Evolutionary conservation across 2,113 vertebrate genomes (phyloP).

Genomic region (Cyphomyrus discorhynchus): DNA sequence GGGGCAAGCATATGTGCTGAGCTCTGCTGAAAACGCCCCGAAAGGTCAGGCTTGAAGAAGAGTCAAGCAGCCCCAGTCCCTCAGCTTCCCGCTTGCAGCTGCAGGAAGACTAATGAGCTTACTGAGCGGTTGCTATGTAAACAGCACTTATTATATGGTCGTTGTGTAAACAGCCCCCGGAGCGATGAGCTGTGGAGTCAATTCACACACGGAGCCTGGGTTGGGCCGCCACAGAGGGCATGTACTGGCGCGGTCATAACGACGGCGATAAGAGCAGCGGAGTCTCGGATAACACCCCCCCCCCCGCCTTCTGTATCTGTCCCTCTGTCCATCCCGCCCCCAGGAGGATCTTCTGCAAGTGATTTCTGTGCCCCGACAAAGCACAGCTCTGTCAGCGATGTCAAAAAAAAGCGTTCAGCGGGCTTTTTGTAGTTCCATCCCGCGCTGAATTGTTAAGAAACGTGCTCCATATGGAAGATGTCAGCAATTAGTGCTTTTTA

Average conservation of each 20-base stretch:
- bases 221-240: background rate
- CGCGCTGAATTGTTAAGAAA: background rate
- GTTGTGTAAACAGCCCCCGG: slow-evolving; percentile 39
- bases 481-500: background rate
- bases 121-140: slow-evolving; percentile 50
- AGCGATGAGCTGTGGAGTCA: background rate
- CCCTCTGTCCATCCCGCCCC: background rate
- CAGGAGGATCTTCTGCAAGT: background rate
- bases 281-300: background rate
- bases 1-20: background rate
- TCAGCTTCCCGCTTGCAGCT: background rate
- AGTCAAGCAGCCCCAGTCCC: background rate
- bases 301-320: background rate
- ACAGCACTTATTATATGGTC: slow-evolving; percentile 47
- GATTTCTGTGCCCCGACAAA: background rate
- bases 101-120: slow-evolving; percentile 21
- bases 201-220: background rate
- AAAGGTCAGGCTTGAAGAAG: background rate
- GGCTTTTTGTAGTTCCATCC: background rate
- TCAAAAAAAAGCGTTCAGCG: background rate
- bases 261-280: background rate
- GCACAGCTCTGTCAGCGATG: background rate
- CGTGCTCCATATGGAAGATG: background rate
- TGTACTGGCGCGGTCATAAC: background rate
- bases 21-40: background rate